Base-by-base conservation (phyloP, 53 echinoderm and acorn worm species). In the Stichopus horrens region DNA sequence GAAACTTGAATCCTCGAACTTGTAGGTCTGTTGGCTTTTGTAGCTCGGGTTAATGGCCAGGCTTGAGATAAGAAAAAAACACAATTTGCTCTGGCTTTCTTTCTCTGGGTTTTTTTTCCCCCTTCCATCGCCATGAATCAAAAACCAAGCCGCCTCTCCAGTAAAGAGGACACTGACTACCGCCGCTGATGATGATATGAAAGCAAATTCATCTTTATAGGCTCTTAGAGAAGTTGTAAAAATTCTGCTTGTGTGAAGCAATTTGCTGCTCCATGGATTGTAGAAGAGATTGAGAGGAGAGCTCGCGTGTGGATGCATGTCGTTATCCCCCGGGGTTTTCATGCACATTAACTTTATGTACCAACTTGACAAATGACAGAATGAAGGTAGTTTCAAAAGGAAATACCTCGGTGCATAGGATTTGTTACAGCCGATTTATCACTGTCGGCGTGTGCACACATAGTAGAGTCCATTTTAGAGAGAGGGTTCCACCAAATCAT, bases 151-250 rank as follows among this genome's bases (percentile, higher is more conserved):
- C 18, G 55, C 54, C 79, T 79, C 19, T 53, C 56, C 37, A 11
- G 21, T 79, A 79, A 53, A 53, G 37, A 79, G 79, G 79, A 53
- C 79, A 53, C 54, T 79, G 55, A 63, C 63, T 63, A 53, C 52
- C 75, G 75, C 53, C 0, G 20, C 37, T 37, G 37, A 37, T 37
- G 37, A 37, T 37, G 37, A 37, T 37, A 37, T 79, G 18, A 55
- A 79, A 55, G 56, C 79, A 79, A 79, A 79, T 54, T 51, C 55
- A 55, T 79, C 79, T 3, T 79, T 11, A 79, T 52, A 52, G n/a
- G 79, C 79, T 79, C 53, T 79, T 79, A 79, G 63, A 63, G 79
- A 53, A 53, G 79, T 53, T 79, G 53, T 16, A 79, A 79, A 79
- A 79, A 13, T 52, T 53, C 8, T 79, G 55, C 19, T 52, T 7